phyloP scores from a whole-genome alignment of 2,797 vertebrate species.

The Pseudochromis fuscus region DNA sequence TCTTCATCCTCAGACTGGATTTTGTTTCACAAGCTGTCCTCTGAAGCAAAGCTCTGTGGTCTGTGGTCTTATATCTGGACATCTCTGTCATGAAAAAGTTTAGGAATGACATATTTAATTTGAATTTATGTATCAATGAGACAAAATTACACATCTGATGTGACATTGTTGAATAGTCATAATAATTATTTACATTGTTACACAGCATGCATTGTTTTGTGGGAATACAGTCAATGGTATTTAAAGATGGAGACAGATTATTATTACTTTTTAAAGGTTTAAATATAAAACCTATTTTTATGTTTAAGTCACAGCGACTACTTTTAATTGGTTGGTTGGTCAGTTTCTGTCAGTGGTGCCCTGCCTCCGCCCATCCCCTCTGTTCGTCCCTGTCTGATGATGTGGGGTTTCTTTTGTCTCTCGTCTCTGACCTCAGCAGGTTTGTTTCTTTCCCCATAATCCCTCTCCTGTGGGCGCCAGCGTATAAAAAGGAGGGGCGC shows the following conservation, averaged over 20 bases:
- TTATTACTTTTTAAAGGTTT: no score
- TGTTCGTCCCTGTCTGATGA: conserved; percentile 81
- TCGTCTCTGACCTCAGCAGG: conserved; percentile 81
- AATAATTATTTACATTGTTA: neutral
- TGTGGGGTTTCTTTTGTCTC: conserved; percentile 83
- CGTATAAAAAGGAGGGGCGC: conserved; percentile 82
- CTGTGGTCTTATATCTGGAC: neutral
- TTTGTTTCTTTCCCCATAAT: conserved; percentile 85
- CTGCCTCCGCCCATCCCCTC: conserved; percentile 34
- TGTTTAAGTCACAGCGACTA: neutral
- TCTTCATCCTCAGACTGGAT: neutral
- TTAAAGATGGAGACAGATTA: no score
- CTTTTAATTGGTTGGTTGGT: conserved; percentile 3
- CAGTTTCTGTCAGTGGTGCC: conserved; percentile 33
- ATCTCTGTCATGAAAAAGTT: neutral
- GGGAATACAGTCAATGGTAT: neutral
- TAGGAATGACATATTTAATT: neutral
- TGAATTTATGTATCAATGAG: neutral
- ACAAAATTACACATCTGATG: neutral
- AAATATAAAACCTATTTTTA: neutral
- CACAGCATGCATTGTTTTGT: neutral
- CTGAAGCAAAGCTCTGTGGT: neutral
- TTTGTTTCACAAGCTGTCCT: neutral
- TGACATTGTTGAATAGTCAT: neutral
- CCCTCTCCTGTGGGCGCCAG: conserved; percentile 84